Evolutionary conservation across 2,888 invertebrate genomes (phyloP).

Genomic region (Holacanthella duospinosa): DNA sequence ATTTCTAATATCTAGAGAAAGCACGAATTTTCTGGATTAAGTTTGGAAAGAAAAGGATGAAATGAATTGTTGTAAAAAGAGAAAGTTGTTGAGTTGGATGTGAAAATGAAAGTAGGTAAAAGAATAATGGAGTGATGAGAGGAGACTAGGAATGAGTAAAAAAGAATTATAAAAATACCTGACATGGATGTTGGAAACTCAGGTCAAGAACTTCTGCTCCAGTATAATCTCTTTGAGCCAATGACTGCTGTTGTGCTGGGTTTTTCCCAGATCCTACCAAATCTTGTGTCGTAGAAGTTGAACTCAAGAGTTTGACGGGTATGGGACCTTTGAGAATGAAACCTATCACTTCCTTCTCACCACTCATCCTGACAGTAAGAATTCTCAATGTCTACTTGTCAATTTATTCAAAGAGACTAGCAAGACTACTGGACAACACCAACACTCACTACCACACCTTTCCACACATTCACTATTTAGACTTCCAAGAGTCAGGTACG

Average conservation of each 20-base stretch:
- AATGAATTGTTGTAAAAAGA: too few species aligned
- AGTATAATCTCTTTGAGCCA: constrained; percentile 7
- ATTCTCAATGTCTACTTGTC: too few species aligned
- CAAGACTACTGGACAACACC: too few species aligned
- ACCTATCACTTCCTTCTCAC: constrained; percentile 25
- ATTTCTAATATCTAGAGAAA: too few species aligned
- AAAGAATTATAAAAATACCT: constrained; percentile 10
- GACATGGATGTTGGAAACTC: constrained; percentile 30
- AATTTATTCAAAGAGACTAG: too few species aligned
- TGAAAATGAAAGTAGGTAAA: background rate
- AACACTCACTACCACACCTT: too few species aligned
- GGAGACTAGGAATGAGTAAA: background rate
- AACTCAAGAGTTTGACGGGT: constrained; percentile 18
- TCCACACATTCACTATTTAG: too few species aligned
- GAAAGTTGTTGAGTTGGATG: too few species aligned
- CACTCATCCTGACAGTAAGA: constrained; percentile 14
- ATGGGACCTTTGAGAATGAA: constrained; percentile 36
- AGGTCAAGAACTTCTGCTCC: constrained; percentile 32
- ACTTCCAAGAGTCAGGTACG: too few species aligned
- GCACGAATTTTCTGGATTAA: too few species aligned
- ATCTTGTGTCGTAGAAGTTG: background rate
- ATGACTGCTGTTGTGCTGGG: constrained; percentile 11
- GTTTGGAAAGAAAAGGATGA: too few species aligned
- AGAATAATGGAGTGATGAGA: background rate
- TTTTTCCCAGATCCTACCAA: constrained; percentile 11